These are phyloP conservation scores for Gadopsis marmoratus DNA, from an alignment of 2,797 vertebrate genomes.

Conservation along the genomic window DNA sequence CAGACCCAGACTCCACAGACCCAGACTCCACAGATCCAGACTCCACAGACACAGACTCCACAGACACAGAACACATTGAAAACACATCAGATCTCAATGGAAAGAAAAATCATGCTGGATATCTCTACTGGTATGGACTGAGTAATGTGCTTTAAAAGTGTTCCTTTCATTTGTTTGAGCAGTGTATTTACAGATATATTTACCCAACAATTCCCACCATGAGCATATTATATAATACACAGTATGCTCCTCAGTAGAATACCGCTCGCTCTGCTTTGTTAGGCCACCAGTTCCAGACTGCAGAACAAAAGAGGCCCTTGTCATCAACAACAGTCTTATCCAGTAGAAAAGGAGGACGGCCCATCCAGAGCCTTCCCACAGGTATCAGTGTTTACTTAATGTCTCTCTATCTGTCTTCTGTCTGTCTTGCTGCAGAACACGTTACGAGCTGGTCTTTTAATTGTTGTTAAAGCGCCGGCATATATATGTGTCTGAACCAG, in stretches of 20 bases:
- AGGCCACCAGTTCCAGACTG: slow-evolving; percentile 51
- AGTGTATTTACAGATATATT: too few species aligned
- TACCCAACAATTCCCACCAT: too few species aligned
- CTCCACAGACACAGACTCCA: too few species aligned
- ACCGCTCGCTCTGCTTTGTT: background rate
- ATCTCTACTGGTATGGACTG: too few species aligned
- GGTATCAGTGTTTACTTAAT: slow-evolving; percentile 71
- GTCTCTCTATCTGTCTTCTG: background rate
- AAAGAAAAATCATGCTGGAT: too few species aligned
- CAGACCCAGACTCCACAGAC: too few species aligned
- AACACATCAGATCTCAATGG: too few species aligned
- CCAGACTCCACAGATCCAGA: too few species aligned
- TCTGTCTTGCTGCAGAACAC: background rate
- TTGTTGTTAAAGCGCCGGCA: background rate
- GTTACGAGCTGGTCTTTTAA: background rate
- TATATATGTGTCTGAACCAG: too few species aligned
- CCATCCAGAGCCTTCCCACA: slow-evolving; percentile 75
- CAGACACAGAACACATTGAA: too few species aligned
- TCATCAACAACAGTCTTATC: slow-evolving; percentile 69
- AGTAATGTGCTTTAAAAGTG: too few species aligned
- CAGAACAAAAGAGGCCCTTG: slow-evolving; percentile 80
- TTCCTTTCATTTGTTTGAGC: too few species aligned
- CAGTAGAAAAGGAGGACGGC: slow-evolving; percentile 84
- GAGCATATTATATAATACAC: background rate
- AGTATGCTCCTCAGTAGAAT: background rate